Base-by-base conservation (phyloP, 1,140 invertebrate species). In the Bemisia tabaci region DNA sequence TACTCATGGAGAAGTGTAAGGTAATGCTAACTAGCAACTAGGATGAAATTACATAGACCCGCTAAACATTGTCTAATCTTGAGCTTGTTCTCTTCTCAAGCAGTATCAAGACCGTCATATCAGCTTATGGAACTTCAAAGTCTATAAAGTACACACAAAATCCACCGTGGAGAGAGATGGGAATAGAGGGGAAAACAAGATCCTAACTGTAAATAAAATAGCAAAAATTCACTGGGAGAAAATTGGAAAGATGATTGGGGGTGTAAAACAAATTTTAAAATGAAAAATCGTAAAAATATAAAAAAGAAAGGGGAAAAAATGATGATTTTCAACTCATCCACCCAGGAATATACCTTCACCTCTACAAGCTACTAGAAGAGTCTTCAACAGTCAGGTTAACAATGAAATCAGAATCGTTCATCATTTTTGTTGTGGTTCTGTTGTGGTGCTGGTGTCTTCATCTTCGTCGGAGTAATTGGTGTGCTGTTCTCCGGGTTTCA, bases 381-480 rank as follows among this genome's bases (percentile, higher is more conserved):
- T 48, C 33, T 48, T 48, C 33, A 48, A 48, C 17, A 17, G 33
- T 9, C 5, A 17, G 17, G 17, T 9, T 48, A 48, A 48, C 33
- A 17, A 48, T n/a, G n/a, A n/a, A n/a, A n/a, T n/a, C n/a, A n/a
- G n/a, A n/a, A n/a, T n/a, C n/a, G n/a, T 48, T 48, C 33, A 48
- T 48, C 33, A 48, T 48, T 48, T 17, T 9, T 17, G 17, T 17
- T 48, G 5, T 48, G 33, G 5, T 48, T 48, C 33, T 9, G 33
- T 17, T 48, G 33, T 48, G 5, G 33, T 17, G 17, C 33, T 48
- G 33, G 33, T 48, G 17, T 48, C 33, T 26, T 86, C 83, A 72
- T 97, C 94, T 70, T 94, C 92, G 73, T 97, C 94, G 11, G 93
- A 93, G 79, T 97, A 97, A 74, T 89, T 94, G 62, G 85, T 89